Conservation (phyloP, 2,113 vertebrate genomes). For the Lethenteron reissneri region DNA sequence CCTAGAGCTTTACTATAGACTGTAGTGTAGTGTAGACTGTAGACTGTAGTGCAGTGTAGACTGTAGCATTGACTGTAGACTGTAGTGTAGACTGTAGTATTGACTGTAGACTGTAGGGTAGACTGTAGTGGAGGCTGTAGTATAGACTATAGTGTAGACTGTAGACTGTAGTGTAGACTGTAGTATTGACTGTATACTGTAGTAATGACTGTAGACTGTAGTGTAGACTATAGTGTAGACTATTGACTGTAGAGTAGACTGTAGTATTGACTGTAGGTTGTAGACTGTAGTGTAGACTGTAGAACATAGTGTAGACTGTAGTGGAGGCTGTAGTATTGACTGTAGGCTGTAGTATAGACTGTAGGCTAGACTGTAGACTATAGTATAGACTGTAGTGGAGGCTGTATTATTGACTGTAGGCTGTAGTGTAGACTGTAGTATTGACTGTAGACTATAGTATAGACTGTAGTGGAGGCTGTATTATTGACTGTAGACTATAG, state of each 20-base stretch:
- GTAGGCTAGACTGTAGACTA: not conserved
- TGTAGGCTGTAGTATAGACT: not conserved
- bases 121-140: not conserved
- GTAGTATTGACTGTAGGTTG: not conserved
- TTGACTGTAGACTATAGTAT: not conserved
- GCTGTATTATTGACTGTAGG: not conserved
- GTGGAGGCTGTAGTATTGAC: not conserved
- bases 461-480: no score
- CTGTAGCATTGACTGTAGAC: not conserved
- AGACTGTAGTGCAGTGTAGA: not conserved
- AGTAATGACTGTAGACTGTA: not conserved
- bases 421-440: not conserved
- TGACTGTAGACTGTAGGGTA: not conserved
- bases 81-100: not conserved
- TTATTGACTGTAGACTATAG: no score
- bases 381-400: not conserved
- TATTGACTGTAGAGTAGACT: not conserved
- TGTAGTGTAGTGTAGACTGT: not conserved
- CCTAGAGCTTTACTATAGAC: no score
- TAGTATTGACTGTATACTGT: not conserved
- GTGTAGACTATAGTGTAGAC: not conserved
- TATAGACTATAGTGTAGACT: not conserved
- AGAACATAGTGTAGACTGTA: not conserved
- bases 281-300: not conserved
- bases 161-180: not conserved